Evolutionary conservation across 2,113 vertebrate genomes (phyloP).

Genomic region (Tonatia bakeri): DNA sequence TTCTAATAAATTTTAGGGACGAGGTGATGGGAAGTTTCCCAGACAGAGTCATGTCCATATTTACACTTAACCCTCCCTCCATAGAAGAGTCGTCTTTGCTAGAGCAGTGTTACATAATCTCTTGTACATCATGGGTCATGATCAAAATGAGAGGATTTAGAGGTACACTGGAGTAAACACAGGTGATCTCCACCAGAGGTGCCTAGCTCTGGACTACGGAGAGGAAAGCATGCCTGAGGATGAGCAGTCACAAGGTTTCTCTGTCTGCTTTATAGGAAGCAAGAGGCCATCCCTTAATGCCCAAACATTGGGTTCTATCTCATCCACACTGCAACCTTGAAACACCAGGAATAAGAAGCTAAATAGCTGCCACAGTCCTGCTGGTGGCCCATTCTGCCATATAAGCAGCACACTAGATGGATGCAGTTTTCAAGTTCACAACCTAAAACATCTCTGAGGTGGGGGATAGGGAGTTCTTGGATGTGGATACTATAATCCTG

Average conservation of each 20-base stretch:
- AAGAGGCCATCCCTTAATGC: background rate
- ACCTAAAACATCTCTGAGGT: background rate
- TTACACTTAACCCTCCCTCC: background rate
- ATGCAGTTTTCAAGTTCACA: background rate
- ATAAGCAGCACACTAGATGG: background rate
- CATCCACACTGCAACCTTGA: background rate
- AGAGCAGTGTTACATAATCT: background rate
- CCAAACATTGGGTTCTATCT: background rate
- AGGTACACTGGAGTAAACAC: background rate
- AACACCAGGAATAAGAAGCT: background rate
- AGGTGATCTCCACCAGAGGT: background rate
- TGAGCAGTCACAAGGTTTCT: background rate
- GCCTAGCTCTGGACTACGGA: background rate
- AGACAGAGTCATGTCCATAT: background rate
- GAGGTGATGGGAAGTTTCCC: background rate
- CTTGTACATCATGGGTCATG: background rate
- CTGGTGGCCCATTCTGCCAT: background rate
- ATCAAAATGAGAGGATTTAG: background rate
- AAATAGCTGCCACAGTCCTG: background rate
- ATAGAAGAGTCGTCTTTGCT: background rate
- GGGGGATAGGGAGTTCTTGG: background rate
- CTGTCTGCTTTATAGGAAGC: background rate
- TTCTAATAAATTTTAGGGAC: background rate
- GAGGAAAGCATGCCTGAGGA: background rate
- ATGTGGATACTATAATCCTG: background rate